Evolutionary conservation across 2,797 vertebrate species (phyloP).

Genomic region (Mormyrus hasselquistii): DNA sequence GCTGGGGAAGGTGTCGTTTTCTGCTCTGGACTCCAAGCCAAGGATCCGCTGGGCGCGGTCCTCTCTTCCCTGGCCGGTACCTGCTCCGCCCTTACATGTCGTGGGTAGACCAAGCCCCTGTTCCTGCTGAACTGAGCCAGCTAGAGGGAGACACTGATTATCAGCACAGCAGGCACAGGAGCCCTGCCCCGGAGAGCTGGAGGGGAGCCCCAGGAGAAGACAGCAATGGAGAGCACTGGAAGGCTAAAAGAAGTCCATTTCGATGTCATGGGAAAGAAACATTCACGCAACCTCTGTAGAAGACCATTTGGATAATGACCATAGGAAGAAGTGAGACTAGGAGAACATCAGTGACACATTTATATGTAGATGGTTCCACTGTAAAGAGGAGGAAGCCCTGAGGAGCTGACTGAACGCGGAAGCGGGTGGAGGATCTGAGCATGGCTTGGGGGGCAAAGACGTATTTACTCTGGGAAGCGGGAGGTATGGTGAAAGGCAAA

Average conservation of each 20-base stretch:
- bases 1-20: background rate
- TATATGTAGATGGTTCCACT: background rate
- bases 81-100: background rate
- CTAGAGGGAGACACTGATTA: slow-evolving; percentile 52
- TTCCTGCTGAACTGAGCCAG: slow-evolving; percentile 90
- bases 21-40: background rate
- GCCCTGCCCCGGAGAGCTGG: background rate
- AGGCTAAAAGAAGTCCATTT: background rate
- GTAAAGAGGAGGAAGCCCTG: background rate
- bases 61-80: background rate
- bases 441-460: background rate
- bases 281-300: background rate
- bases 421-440: background rate
- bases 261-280: background rate
- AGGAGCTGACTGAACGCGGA: background rate
- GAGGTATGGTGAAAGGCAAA: background rate
- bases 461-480: background rate
- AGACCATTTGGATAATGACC: background rate
- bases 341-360: background rate
- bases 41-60: background rate
- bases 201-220: background rate
- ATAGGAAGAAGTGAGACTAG: background rate
- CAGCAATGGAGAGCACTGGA: background rate
- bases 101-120: slow-evolving; percentile 62
- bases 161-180: slow-evolving; percentile 28